A percentile compares a stretch with the other conserved stretches of the same genome.
Conservation (phyloP, 2,797 vertebrate species). For the Aratinga solstitialis region DNA sequence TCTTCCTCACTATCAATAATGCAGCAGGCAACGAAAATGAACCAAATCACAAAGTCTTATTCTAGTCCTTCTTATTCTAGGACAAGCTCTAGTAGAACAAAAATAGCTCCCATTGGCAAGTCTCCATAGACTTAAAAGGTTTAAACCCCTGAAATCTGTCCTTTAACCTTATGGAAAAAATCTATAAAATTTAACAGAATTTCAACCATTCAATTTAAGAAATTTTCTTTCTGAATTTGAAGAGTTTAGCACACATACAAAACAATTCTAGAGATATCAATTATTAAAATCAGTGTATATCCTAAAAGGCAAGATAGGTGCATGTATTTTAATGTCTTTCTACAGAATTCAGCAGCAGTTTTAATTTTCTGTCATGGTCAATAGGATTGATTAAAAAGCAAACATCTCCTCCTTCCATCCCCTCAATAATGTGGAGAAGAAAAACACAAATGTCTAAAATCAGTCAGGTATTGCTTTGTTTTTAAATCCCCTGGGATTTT, state of each 20-base stretch:
- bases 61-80: conserved; percentile 20
- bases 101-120: conserved; percentile 16
- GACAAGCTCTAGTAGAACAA: background rate
- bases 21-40: conserved; percentile 20
- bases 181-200: background rate
- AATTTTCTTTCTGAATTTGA: background rate
- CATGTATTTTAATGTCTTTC: background rate
- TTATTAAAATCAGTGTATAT: background rate
- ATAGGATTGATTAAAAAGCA: background rate
- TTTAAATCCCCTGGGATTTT: background rate
- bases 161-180: background rate
- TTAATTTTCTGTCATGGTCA: conserved; percentile 21
- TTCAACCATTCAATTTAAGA: background rate
- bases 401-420: background rate
- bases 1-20: conserved; percentile 45
- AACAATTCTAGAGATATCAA: background rate
- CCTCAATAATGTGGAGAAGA: background rate
- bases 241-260: background rate
- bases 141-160: background rate
- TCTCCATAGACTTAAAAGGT: background rate
- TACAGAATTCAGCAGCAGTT: background rate
- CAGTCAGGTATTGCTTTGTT: background rate
- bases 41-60: background rate
- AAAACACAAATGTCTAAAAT: background rate
- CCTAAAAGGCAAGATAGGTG: background rate